Evolutionary conservation across 2,888 invertebrate genomes (phyloP).

Genomic region (Encarsia formosa): DNA sequence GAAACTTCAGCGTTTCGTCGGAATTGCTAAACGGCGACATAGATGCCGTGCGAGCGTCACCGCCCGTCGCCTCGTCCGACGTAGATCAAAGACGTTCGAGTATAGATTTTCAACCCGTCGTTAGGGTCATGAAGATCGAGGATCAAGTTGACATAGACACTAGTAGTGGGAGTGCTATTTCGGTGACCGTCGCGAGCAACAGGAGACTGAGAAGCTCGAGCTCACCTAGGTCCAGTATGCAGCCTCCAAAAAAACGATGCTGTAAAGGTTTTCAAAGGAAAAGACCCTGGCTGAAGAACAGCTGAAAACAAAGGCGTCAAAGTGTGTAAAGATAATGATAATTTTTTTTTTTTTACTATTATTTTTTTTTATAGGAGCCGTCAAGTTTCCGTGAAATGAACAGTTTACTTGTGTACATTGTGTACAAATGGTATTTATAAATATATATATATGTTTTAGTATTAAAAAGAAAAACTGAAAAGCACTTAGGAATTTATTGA

Average conservation of each 20-base stretch:
- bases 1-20: constrained; percentile 30
- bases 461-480: constrained; percentile 45
- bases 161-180: constrained; percentile 44
- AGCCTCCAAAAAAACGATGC: constrained; percentile 41
- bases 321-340: no score
- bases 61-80: constrained; percentile 19
- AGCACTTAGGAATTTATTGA: constrained; percentile 26
- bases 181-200: constrained; percentile 46
- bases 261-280: no score
- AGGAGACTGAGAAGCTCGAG: constrained; percentile 47
- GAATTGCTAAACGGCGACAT: constrained; percentile 34
- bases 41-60: constrained; percentile 37
- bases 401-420: constrained; percentile 38
- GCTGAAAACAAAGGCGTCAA: constrained; percentile 36
- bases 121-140: constrained; percentile 64
- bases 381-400: constrained; percentile 16
- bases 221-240: constrained; percentile 40
- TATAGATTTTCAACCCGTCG: constrained; percentile 62
- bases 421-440: constrained; percentile 47
- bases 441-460: no score
- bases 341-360: constrained; percentile 2
- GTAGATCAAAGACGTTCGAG: constrained; percentile 44
- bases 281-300: constrained; percentile 45
- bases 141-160: constrained; percentile 47
- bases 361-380: constrained; percentile 12